phyloP scores from a whole-genome alignment of 2,888 invertebrate genomes.

The Nemotelus nigrinus region DNA sequence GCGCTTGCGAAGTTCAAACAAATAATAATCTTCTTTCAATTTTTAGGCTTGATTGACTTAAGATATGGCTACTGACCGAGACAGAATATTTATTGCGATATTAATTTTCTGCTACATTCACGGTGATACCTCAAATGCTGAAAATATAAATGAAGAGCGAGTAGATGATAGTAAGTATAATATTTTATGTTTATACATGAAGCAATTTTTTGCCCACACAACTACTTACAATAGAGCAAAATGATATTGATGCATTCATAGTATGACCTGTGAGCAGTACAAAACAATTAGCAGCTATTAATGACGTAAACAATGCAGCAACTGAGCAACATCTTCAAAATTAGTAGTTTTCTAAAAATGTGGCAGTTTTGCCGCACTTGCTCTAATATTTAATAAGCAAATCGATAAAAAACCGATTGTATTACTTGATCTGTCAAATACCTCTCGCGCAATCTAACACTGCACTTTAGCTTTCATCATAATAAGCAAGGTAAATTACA shows the following conservation, averaged over 20 bases:
- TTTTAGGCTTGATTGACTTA: neutral
- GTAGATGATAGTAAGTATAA: slow-evolving; percentile 15
- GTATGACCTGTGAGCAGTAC: too few relatives aligned
- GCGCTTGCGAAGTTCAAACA: neutral
- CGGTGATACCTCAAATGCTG: neutral
- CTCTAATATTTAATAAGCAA: neutral
- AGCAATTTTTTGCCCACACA: neutral
- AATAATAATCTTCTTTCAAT: neutral
- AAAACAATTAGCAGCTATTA: too few relatives aligned
- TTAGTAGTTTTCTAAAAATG: too few relatives aligned
- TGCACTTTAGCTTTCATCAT: neutral
- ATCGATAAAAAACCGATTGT: neutral
- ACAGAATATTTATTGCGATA: slow-evolving; percentile 24
- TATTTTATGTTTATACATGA: neutral
- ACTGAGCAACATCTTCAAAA: too few relatives aligned
- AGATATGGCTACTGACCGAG: slow-evolving; percentile 25
- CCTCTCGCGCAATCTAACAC: neutral
- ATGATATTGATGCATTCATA: too few relatives aligned
- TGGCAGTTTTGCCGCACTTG: neutral
- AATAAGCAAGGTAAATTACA: neutral
- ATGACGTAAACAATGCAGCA: too few relatives aligned
- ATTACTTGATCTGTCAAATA: neutral
- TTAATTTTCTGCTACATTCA: neutral
- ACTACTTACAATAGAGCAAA: too few relatives aligned
- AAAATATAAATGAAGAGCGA: neutral